Percentiles rank a stretch among this genome's conserved stretches.
Evolutionary conservation across 2,888 invertebrate species (phyloP).

Genomic region (Tanypteryx hageni): DNA sequence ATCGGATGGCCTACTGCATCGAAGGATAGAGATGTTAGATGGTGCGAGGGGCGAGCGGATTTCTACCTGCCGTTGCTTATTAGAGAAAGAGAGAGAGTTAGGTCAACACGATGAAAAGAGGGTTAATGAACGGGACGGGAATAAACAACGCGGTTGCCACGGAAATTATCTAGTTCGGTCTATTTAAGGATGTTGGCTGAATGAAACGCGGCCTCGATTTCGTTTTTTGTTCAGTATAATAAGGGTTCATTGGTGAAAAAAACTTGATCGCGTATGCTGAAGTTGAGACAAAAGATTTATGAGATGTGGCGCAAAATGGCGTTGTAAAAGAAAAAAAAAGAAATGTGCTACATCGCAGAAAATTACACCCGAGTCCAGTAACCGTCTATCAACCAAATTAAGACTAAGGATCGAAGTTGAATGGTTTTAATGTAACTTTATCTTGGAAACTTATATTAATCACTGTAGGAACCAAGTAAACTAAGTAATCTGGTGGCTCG

Average conservation of each 20-base stretch:
- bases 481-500: no score
- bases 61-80: conserved; percentile 45
- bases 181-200: not conserved
- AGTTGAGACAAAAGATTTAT: not conserved
- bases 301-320: not conserved
- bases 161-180: not conserved
- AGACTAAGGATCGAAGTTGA: no score
- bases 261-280: not conserved
- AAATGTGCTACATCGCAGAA: no score
- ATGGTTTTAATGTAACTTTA: no score
- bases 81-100: not conserved
- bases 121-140: conserved; percentile 32
- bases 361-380: no score
- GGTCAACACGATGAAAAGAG: not conserved
- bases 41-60: conserved; percentile 2
- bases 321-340: no score
- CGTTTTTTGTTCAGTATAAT: not conserved
- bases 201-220: not conserved
- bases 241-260: not conserved
- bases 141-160: not conserved
- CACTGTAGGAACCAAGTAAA: no score
- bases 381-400: no score
- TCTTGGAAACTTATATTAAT: no score
- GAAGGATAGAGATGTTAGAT: conserved; percentile 36
- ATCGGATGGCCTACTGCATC: not conserved